phyloP scores from a whole-genome alignment of 2,888 invertebrate species.

The Taphrorychus bicolor region DNA sequence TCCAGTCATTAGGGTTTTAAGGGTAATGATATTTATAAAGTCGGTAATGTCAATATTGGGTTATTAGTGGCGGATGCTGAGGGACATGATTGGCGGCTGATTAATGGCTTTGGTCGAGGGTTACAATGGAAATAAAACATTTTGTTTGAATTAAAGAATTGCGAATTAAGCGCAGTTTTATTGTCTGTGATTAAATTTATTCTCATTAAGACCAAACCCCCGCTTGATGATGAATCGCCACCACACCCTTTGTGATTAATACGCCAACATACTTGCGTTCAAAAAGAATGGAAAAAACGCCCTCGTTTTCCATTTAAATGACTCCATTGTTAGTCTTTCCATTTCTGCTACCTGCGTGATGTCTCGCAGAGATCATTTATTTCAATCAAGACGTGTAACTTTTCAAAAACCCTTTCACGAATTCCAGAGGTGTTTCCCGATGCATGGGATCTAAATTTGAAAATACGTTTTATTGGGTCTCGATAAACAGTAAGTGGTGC shows the following conservation, averaged over 20 bases:
- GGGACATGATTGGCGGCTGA: not conserved
- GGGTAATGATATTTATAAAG: not conserved
- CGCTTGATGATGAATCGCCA: no score
- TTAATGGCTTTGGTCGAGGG: not conserved
- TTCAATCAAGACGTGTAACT: slow-evolving; percentile 13
- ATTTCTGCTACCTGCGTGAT: slow-evolving; percentile 14
- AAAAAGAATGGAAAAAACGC: not conserved
- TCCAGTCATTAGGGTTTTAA: not conserved
- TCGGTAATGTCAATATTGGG: not conserved
- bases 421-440: not conserved
- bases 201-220: no score
- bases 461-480: not conserved
- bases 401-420: not conserved
- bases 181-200: no score
- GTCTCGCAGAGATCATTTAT: slow-evolving; percentile 19
- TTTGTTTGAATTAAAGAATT: no score
- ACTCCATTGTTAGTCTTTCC: slow-evolving; percentile 25
- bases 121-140: not conserved
- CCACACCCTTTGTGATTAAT: not conserved
- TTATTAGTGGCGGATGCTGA: not conserved
- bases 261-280: not conserved
- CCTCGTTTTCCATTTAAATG: slow-evolving; percentile 16
- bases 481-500: not conserved
- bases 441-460: not conserved
- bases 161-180: no score